Evolutionary conservation across 1,140 invertebrate species (phyloP).

Genomic region (Harlomillsia oculata): DNA sequence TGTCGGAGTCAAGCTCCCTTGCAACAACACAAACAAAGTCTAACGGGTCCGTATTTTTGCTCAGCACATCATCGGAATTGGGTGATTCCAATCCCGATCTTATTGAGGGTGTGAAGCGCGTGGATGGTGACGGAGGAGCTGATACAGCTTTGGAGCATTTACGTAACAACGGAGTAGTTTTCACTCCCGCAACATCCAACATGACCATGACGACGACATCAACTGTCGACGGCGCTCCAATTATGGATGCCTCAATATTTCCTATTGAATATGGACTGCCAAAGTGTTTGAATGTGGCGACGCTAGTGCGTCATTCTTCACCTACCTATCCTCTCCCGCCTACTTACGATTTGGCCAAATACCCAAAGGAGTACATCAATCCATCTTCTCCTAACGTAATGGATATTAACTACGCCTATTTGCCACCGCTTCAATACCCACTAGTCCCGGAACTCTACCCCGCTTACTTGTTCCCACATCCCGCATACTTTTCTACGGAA

Average conservation of each 20-base stretch:
- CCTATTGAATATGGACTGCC: constrained; percentile 68
- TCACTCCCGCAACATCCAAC: background rate
- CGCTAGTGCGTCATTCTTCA: constrained; percentile 37
- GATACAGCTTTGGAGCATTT: too few species aligned
- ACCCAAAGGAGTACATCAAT: constrained; percentile 35
- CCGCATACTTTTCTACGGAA: background rate
- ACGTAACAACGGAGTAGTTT: background rate
- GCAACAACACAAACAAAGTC: constrained; percentile 34
- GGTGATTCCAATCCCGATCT: constrained; percentile 35
- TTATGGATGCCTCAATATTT: too few species aligned
- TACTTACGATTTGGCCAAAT: constrained; percentile 34
- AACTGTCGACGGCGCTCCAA: too few species aligned
- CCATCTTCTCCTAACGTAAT: too few species aligned
- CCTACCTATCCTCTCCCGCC: constrained; percentile 14
- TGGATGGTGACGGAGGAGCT: constrained; percentile 33
- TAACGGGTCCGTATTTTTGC: constrained; percentile 35
- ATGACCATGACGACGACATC: too few species aligned
- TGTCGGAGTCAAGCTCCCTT: constrained; percentile 30
- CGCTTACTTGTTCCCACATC: background rate
- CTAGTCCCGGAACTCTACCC: background rate
- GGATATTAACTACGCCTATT: too few species aligned
- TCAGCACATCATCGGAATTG: constrained; percentile 31
- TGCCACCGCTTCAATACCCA: too few species aligned
- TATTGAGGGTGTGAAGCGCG: constrained; percentile 32
- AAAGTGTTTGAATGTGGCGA: constrained; percentile 48